Conservation (phyloP, 2,888 invertebrate species). For the Heliconius ismenius region DNA sequence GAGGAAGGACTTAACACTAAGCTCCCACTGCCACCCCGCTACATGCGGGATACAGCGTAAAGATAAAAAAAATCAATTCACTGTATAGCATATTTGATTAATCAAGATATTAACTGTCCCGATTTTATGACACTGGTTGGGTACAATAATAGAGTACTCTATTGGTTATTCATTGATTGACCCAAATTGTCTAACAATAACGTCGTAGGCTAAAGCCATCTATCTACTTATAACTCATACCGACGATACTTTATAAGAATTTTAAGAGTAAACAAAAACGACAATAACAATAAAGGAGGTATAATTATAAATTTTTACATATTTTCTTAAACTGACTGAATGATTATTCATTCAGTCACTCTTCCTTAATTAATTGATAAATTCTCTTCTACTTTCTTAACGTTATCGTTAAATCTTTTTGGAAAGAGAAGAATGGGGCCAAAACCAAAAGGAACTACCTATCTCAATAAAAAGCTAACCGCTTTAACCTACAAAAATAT, state of each 20-base stretch:
- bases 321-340: too few relatives aligned
- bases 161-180: constrained; percentile 67
- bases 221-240: constrained; percentile 3
- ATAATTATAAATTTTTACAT: background rate
- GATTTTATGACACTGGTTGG: constrained; percentile 33
- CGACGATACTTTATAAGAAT: background rate
- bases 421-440: too few relatives aligned
- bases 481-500: background rate
- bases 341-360: too few relatives aligned
- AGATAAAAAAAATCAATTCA: background rate
- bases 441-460: too few relatives aligned
- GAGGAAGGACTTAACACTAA: background rate
- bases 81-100: background rate
- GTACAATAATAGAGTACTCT: constrained; percentile 20
- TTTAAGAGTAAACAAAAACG: background rate
- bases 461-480: background rate
- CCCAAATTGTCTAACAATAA: constrained; percentile 72
- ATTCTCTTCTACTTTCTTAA: too few relatives aligned
- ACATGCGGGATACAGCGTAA: too few relatives aligned
- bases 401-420: too few relatives aligned
- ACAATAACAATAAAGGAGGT: background rate
- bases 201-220: constrained; percentile 35
- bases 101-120: constrained; percentile 15
- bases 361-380: too few relatives aligned
- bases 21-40: background rate